Evolutionary conservation across 2,113 vertebrate species (phyloP).

Genomic region (Scalopus aquaticus): DNA sequence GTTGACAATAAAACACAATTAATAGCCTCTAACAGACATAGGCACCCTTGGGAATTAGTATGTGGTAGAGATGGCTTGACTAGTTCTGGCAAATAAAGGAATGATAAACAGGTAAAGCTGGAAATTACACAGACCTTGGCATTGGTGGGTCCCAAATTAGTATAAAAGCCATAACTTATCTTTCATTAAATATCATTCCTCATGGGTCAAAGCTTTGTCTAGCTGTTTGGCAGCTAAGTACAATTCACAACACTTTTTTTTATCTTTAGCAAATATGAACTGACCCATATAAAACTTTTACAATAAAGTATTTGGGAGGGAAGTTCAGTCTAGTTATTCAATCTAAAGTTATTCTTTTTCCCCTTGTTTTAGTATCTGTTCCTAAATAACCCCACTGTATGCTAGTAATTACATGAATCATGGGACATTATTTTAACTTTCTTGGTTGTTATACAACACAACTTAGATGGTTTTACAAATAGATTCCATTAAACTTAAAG

Average conservation of each 20-base stretch:
- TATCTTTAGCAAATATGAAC: slow-evolving; percentile 51
- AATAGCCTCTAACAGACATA: neutral
- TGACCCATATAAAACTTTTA: slow-evolving; percentile 34
- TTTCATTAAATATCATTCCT: slow-evolving; percentile 69
- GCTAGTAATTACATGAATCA: slow-evolving; percentile 80
- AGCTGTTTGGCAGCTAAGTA: slow-evolving; percentile 29
- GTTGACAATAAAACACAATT: neutral
- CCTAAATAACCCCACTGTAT: slow-evolving; percentile 75
- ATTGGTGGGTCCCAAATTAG: neutral
- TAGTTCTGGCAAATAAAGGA: too few relatives aligned
- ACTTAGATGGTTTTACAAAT: slow-evolving; percentile 66
- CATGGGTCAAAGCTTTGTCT: neutral
- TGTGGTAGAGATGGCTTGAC: neutral
- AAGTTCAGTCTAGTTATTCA: neutral
- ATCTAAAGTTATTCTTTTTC: slow-evolving; percentile 55
- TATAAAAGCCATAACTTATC: slow-evolving; percentile 56
- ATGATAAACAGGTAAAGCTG: too few relatives aligned
- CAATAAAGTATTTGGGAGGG: neutral
- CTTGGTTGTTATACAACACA: slow-evolving; percentile 67
- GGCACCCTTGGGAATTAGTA: neutral
- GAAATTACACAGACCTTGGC: slow-evolving; percentile 45
- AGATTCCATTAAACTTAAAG: slow-evolving; percentile 58
- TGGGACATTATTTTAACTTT: slow-evolving; percentile 72
- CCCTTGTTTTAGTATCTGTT: slow-evolving; percentile 55
- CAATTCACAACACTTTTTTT: slow-evolving; percentile 31